These are phyloP conservation scores for Sturmia bella DNA, from an alignment of 2,888 invertebrate genomes.

Conservation along the genomic window DNA sequence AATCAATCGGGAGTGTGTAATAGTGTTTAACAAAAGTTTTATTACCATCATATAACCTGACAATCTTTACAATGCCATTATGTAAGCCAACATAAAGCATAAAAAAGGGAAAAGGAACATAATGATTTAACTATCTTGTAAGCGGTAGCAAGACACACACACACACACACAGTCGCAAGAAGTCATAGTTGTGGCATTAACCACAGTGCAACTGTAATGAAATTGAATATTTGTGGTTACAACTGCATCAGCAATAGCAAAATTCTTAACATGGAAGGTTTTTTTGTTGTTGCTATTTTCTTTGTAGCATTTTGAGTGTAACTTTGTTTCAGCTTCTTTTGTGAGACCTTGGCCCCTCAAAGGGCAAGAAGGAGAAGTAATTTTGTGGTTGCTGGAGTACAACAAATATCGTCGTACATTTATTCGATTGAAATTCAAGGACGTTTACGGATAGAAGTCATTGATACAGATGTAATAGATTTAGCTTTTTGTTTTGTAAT, in stretches of 20 bases:
- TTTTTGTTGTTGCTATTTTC: not conserved
- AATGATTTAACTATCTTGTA: constrained; percentile 58
- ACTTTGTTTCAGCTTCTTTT: constrained; percentile 1
- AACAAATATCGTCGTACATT: constrained; percentile 12
- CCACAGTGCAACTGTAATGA: constrained; percentile 43
- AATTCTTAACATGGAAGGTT: constrained; percentile 29
- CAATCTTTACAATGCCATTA: constrained; percentile 38
- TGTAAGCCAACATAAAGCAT: constrained; percentile 32
- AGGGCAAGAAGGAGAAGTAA: constrained; percentile 6
- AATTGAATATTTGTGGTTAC: constrained; percentile 53
- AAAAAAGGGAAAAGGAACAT: constrained; percentile 30
- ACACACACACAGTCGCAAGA: not conserved
- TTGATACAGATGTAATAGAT: constrained; percentile 13
- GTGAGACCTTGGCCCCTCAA: constrained; percentile 6
- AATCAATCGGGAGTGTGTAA: constrained; percentile 32
- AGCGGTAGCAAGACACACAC: constrained; percentile 51
- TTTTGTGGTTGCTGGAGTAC: constrained; percentile 10
- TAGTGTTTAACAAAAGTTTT: constrained; percentile 44
- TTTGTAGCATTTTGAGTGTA: constrained; percentile 21
- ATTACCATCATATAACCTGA: constrained; percentile 47
- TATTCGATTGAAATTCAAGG: constrained; percentile 57
- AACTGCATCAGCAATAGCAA: constrained; percentile 12
- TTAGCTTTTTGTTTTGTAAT: not conserved
- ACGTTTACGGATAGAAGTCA: constrained; percentile 36
- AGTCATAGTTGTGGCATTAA: constrained; percentile 28